Evolutionary conservation across 2,888 invertebrate species (phyloP).

Genomic region (Polydrusus pterygomalis): DNA sequence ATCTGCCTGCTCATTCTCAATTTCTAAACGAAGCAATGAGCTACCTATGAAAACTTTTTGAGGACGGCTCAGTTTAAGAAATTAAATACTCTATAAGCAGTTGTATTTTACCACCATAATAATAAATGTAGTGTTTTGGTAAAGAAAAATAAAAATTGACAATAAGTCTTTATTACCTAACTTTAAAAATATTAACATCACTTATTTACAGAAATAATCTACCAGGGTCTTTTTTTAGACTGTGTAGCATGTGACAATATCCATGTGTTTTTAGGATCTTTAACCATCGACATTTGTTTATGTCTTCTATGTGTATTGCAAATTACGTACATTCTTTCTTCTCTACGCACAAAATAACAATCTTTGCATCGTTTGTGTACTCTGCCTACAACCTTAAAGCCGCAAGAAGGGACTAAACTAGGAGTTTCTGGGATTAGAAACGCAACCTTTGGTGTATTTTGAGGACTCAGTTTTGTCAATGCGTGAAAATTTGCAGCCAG

Average conservation of each 20-base stretch:
- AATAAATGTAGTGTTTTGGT: too few species aligned
- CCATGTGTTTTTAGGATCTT: constrained; percentile 82
- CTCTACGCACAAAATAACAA: constrained; percentile 82
- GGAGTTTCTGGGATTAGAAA: constrained; percentile 58
- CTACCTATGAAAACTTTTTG: too few species aligned
- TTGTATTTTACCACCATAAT: not conserved
- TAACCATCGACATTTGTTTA: constrained; percentile 85
- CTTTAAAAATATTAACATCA: constrained; percentile 1
- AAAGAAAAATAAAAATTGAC: too few species aligned
- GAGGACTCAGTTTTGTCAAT: constrained; percentile 27
- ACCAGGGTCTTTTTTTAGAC: constrained; percentile 65
- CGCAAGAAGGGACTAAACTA: constrained; percentile 69
- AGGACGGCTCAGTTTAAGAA: too few species aligned
- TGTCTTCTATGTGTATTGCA: constrained; percentile 87
- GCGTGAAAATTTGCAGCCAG: constrained; percentile 16
- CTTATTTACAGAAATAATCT: constrained; percentile 3
- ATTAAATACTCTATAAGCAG: too few species aligned
- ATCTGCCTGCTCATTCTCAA: too few species aligned
- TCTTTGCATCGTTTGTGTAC: constrained; percentile 84
- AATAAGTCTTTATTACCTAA: not conserved
- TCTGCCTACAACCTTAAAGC: constrained; percentile 83
- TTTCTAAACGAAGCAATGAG: too few species aligned
- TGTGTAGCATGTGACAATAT: constrained; percentile 85
- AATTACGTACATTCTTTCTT: constrained; percentile 81
- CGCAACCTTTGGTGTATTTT: not conserved